phyloP scores from a whole-genome alignment of 2,797 vertebrate genomes.

The Circus cinereus region DNA sequence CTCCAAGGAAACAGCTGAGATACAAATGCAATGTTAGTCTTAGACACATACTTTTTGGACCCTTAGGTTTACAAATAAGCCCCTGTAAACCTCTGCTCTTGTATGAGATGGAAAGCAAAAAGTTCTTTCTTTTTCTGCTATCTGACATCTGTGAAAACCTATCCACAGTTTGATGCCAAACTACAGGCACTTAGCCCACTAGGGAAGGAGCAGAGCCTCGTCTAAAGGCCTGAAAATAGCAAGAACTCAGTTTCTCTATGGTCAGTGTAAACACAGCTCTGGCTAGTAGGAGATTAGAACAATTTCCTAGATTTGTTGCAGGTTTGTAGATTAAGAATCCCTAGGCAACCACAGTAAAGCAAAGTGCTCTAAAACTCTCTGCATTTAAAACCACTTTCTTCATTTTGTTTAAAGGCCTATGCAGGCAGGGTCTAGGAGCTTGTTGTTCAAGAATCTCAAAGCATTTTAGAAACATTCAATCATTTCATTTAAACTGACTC shows the following conservation, averaged over 20 bases:
- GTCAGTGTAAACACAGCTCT: neutral
- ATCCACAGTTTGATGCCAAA: neutral
- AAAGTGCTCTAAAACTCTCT: neutral
- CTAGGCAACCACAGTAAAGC: neutral
- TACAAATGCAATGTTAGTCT: neutral
- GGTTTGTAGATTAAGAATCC: neutral
- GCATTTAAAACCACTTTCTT: neutral
- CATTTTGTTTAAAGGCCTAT: neutral
- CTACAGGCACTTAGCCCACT: neutral
- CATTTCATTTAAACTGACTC: neutral
- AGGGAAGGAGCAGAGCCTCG: neutral
- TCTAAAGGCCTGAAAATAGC: neutral
- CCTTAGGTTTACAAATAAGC: neutral
- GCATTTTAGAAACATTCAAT: neutral
- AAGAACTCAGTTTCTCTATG: neutral
- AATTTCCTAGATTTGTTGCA: neutral
- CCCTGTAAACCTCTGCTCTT: neutral
- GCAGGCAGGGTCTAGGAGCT: neutral
- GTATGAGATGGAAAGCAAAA: neutral
- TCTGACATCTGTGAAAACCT: neutral
- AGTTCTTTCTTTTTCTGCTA: neutral
- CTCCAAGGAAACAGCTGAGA: neutral
- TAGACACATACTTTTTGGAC: neutral
- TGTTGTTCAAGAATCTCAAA: neutral
- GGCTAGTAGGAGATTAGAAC: neutral